phyloP scores from a whole-genome alignment of 2,113 vertebrate genomes.

The Misgurnus mizolepis region DNA sequence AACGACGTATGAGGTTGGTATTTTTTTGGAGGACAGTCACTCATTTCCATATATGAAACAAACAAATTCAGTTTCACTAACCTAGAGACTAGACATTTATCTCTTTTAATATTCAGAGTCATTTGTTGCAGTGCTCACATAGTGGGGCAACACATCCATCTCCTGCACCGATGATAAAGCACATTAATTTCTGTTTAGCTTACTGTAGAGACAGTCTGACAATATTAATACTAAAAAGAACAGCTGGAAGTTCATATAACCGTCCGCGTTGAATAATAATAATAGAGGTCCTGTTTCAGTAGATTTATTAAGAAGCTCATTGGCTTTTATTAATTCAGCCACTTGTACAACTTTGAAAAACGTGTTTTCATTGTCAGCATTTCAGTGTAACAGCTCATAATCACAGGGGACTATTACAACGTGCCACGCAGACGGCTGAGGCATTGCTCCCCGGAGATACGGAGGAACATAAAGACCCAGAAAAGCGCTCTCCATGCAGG shows the following conservation, averaged over 20 bases:
- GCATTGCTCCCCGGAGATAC: constrained; percentile 32
- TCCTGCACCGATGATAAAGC: not conserved
- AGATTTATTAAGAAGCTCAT: constrained; percentile 28
- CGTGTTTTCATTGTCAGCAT: constrained; percentile 16
- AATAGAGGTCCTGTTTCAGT: not conserved
- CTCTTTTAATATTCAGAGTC: constrained; percentile 31
- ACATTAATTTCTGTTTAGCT: constrained; percentile 5
- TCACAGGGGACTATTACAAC: constrained; percentile 5
- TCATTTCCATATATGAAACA: not conserved
- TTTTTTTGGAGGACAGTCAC: not conserved
- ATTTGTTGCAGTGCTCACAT: constrained; percentile 23
- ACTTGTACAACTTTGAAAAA: constrained; percentile 12
- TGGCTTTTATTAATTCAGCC: constrained; percentile 25
- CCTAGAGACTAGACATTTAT: constrained; percentile 11
- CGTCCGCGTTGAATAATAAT: not conserved
- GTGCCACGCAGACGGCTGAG: constrained; percentile 9
- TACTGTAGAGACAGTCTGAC: constrained; percentile 10
- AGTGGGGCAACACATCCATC: constrained; percentile 12
- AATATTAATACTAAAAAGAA: constrained; percentile 3
- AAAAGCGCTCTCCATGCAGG: constrained; percentile 13
- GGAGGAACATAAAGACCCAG: constrained; percentile 28
- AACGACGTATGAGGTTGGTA: no score
- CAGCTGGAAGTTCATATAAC: not conserved
- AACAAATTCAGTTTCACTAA: constrained; percentile 1
- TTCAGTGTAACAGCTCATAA: constrained; percentile 30